Base-by-base conservation (phyloP, 2,888 invertebrate species). In the Sphinx pinastri region DNA sequence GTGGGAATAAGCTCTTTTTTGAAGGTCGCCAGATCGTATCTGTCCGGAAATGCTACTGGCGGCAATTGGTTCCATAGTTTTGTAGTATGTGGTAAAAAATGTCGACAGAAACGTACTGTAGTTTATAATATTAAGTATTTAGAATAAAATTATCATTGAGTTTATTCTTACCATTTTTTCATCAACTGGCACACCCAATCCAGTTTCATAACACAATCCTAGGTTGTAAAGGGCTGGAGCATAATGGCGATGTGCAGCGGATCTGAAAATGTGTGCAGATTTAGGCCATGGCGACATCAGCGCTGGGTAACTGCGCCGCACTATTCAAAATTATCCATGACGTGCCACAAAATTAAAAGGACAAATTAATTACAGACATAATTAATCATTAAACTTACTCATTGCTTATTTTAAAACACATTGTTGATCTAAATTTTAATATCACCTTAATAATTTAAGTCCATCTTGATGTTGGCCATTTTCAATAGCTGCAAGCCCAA, bases 121-220 rank as follows among this genome's bases (percentile, higher is more conserved):
- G 4, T 38, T 38, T 38, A 6, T 38, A 38, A 38, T 38, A 38
- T 63, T 6, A 38, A 47, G 10, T 47, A 63, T 4, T 63, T n/a
- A 63, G 14, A 8, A 38, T 54, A 4, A 6, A 16, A 54, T 16
- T 54, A 5, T 54, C 16, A 45, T 47, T 51, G 68, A 70, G 54
- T 25, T 38, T 60, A 11, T 19, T 54, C 80, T 86, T 86, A 95
- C 96, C 88, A 94, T 93, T 83, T 90, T 91, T 72, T 95, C 91
- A 90, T 96, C 94, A 73, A 91, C 88, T 55, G 89, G 83, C 3
- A 96, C 95, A 71, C 96, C 97, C 70, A 95, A 84, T 0, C 96
- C 97, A 78, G 94, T 89, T 85, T 97, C 96, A 85, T 96, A 95
- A 81, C 96, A 96, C 47, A 96, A 81, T 1, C 95, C 97, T 73